Percentiles rank a stretch among this genome's conserved stretches.
Evolutionary conservation across 2,113 vertebrate genomes (phyloP).

Genomic region (Anas platyrhynchos): DNA sequence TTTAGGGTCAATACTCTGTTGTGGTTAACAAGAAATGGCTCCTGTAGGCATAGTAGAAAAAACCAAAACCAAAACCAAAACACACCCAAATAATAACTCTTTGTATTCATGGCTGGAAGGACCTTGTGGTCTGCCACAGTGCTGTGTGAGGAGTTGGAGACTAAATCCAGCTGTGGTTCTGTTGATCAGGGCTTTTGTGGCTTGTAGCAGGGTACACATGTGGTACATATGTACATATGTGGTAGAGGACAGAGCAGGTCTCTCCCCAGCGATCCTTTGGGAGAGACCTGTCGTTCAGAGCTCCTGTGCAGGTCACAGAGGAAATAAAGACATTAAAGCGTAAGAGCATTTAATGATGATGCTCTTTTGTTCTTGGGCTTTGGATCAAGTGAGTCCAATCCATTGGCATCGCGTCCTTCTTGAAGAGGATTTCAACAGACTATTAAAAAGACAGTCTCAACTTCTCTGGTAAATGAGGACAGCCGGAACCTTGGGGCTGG

Average conservation of each 20-base stretch:
- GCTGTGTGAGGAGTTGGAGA: background rate
- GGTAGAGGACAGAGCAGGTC: background rate
- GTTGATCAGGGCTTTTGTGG: background rate
- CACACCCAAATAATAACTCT: background rate
- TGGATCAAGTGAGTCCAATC: background rate
- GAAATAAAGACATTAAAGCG: background rate
- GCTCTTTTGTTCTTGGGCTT: background rate
- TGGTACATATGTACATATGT: background rate
- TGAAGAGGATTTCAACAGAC: background rate
- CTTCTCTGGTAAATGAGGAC: background rate
- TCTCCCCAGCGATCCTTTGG: background rate
- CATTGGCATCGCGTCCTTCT: background rate
- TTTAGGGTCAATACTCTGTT: background rate
- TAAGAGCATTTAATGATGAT: background rate
- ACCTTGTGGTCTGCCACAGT: background rate
- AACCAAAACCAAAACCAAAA: background rate
- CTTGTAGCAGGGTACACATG: background rate
- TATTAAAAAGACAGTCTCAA: background rate
- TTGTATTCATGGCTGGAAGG: background rate
- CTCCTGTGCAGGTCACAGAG: background rate
- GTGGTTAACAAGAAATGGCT: background rate
- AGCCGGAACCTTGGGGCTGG: background rate
- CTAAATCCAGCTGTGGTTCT: background rate
- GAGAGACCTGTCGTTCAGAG: background rate
- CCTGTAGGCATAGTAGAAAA: background rate